Percentiles rank a stretch among this genome's conserved stretches.
These are phyloP conservation scores for Drosophila truncata DNA, from an alignment of 1,140 invertebrate genomes.

Conservation along the genomic window DNA sequence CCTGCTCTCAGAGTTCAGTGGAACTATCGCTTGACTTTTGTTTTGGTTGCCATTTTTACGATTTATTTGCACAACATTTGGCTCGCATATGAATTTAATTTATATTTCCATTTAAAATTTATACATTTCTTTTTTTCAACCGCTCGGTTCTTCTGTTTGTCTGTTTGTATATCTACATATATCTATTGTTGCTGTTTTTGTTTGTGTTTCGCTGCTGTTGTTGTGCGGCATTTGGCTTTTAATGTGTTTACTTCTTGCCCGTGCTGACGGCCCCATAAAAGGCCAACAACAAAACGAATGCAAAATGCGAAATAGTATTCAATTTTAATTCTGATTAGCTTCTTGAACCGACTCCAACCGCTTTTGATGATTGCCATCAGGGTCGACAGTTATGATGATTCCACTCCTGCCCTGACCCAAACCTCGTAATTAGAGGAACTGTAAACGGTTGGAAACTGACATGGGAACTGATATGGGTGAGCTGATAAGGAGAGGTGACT, in stretches of 20 bases:
- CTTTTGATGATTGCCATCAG: slow-evolving; percentile 55
- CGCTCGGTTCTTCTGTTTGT: slow-evolving; percentile 13
- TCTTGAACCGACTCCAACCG: slow-evolving; percentile 28
- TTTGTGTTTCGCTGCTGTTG: slow-evolving; percentile 24
- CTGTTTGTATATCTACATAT: slow-evolving; percentile 28
- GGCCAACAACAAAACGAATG: slow-evolving; percentile 25
- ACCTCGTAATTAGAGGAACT: slow-evolving; percentile 23
- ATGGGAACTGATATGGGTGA: slow-evolving; percentile 42
- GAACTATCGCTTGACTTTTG: slow-evolving; percentile 25
- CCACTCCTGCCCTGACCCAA: slow-evolving; percentile 14
- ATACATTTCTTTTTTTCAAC: slow-evolving; percentile 64
- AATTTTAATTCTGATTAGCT: slow-evolving; percentile 73
- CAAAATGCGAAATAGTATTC: slow-evolving; percentile 70
- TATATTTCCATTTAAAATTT: slow-evolving; percentile 81
- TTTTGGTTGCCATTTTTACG: slow-evolving; percentile 76
- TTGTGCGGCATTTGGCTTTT: slow-evolving; percentile 69
- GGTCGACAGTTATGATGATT: slow-evolving; percentile 46
- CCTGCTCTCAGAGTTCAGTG: not conserved
- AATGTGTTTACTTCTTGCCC: slow-evolving; percentile 72
- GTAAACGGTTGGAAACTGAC: slow-evolving; percentile 22
- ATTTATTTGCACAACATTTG: slow-evolving; percentile 82
- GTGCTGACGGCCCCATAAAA: slow-evolving; percentile 62
- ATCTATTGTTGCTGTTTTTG: slow-evolving; percentile 43
- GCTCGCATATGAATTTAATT: slow-evolving; percentile 82
- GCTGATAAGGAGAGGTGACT: slow-evolving; percentile 49